Percentiles rank a stretch among this genome's conserved stretches.
These are phyloP conservation scores for Thalassoma bifasciatum DNA, from an alignment of 2,113 vertebrate genomes.

Conservation along the genomic window DNA sequence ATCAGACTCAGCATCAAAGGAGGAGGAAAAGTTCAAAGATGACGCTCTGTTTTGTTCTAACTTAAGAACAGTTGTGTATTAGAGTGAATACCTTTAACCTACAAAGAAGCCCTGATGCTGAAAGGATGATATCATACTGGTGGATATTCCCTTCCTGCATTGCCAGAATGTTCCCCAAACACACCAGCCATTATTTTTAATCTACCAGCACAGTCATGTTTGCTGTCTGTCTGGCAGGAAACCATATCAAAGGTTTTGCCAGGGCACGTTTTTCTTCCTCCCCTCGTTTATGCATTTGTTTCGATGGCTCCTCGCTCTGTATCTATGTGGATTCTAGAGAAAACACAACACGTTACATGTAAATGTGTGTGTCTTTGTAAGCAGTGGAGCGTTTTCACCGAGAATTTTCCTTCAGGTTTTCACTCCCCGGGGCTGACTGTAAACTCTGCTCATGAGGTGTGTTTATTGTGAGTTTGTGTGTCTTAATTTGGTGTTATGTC, in stretches of 20 bases:
- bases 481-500: conserved; percentile 51
- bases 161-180: not conserved
- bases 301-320: conserved; percentile 4
- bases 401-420: conserved; percentile 18
- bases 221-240: not conserved
- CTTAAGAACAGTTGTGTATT: too few species aligned
- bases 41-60: too few species aligned
- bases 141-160: not conserved
- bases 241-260: not conserved
- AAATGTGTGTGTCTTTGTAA: not conserved
- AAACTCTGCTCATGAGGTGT: conserved; percentile 22
- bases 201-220: not conserved
- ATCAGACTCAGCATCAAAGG: too few species aligned
- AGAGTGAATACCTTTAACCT: not conserved
- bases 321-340: conserved; percentile 17
- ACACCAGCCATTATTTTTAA: not conserved
- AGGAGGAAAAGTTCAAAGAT: too few species aligned
- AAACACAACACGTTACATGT: not conserved
- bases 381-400: not conserved
- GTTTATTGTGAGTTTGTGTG: conserved; percentile 33
- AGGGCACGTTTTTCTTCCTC: not conserved
- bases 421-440: conserved; percentile 8
- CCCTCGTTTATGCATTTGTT: not conserved
- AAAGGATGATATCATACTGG: not conserved
- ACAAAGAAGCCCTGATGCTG: not conserved